Conservation (phyloP, 2,888 invertebrate genomes). For the Malthinus flaveolus region DNA sequence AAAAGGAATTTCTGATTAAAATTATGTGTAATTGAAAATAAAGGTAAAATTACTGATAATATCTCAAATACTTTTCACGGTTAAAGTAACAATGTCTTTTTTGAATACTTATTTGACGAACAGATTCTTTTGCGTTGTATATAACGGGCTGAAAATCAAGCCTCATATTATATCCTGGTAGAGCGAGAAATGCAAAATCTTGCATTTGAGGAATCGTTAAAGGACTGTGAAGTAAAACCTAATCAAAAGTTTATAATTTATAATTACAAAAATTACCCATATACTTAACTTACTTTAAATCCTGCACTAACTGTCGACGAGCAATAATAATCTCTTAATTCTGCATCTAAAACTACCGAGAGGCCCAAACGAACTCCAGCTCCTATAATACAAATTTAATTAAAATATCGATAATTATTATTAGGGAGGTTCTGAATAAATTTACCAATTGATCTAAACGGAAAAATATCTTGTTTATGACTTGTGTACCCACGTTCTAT, state of each 20-base stretch:
- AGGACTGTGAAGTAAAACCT: not conserved
- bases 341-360: slow-evolving; percentile 71
- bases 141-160: slow-evolving; percentile 72
- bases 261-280: not conserved
- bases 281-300: slow-evolving; percentile 9
- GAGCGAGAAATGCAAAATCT: slow-evolving; percentile 71
- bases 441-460: slow-evolving; percentile 45
- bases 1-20: not conserved
- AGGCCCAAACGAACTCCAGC: slow-evolving; percentile 68
- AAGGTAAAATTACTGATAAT: slow-evolving; percentile 56
- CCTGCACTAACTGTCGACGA: slow-evolving; percentile 69
- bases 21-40: not conserved
- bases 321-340: slow-evolving; percentile 75
- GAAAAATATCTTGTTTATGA: slow-evolving; percentile 32
- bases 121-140: slow-evolving; percentile 61
- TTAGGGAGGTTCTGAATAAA: not conserved
- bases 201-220: slow-evolving; percentile 71
- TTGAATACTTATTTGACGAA: slow-evolving; percentile 62
- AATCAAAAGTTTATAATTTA: not conserved
- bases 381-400: slow-evolving; percentile 52
- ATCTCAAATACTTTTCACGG: slow-evolving; percentile 69
- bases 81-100: slow-evolving; percentile 75
- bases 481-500: slow-evolving; percentile 67
- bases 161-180: slow-evolving; percentile 72
- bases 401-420: slow-evolving; percentile 8